Conservation (phyloP, 2,797 vertebrate genomes). For the Ctenopoma kingsleyae region DNA sequence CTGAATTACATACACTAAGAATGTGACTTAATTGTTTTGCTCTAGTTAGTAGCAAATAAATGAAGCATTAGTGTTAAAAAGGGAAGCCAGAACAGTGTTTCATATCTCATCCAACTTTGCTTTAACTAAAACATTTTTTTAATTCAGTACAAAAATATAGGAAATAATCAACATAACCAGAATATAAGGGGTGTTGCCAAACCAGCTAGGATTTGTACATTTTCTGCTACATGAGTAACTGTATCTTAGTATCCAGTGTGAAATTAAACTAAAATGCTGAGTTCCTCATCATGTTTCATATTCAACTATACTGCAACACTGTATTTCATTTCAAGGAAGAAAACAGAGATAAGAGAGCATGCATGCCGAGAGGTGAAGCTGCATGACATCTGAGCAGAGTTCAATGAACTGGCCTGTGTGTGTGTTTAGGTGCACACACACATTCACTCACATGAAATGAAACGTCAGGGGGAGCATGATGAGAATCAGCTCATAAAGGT, state of each 20-base stretch:
- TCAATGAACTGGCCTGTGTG: slow-evolving; percentile 42
- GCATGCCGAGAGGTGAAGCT: slow-evolving; percentile 41
- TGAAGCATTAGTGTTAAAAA: background rate
- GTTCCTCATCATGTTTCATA: slow-evolving; percentile 53
- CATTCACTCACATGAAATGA: slow-evolving; percentile 5
- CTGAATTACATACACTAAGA: slow-evolving; percentile 3
- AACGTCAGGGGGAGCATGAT: slow-evolving; percentile 32
- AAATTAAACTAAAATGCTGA: slow-evolving; percentile 42
- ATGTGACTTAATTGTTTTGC: slow-evolving; percentile 8
- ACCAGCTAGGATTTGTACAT: slow-evolving; percentile 26
- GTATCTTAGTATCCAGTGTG: slow-evolving; percentile 71
- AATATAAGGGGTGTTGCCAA: slow-evolving; percentile 35
- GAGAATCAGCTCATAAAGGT: slow-evolving; percentile 24
- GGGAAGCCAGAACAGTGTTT: slow-evolving; percentile 2
- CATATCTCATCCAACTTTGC: background rate
- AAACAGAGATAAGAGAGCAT: slow-evolving; percentile 25
- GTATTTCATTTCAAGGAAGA: slow-evolving; percentile 36
- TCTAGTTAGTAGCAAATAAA: slow-evolving; percentile 23
- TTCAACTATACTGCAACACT: slow-evolving; percentile 24
- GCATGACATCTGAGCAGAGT: slow-evolving; percentile 62
- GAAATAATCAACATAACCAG: slow-evolving; percentile 30
- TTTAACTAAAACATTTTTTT: background rate
- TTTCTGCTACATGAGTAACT: slow-evolving; percentile 56
- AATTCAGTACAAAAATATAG: slow-evolving; percentile 11
- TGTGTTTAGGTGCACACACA: slow-evolving; percentile 15